Evolutionary conservation across 2,113 vertebrate genomes (phyloP).

Genomic region (Syrrhaptes paradoxus): DNA sequence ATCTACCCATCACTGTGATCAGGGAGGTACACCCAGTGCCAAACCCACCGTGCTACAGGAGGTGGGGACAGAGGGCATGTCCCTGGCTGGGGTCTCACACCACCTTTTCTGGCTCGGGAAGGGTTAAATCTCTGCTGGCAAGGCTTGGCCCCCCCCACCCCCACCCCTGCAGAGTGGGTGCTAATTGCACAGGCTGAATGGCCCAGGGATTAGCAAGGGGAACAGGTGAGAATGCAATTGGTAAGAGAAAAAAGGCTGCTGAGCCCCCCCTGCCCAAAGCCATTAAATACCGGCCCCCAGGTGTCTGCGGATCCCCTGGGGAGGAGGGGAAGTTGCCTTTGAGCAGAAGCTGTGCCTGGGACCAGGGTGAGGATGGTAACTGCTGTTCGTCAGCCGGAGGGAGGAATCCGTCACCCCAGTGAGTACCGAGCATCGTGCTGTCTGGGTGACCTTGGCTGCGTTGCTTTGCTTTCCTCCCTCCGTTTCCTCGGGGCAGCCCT

Average conservation of each 20-base stretch:
- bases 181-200: neutral
- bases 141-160: neutral
- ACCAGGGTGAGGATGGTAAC: fast-evolving
- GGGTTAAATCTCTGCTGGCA: neutral
- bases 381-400: fast-evolving
- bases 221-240: neutral
- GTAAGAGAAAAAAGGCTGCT: neutral
- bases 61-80: fast-evolving
- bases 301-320: fast-evolving
- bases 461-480: neutral
- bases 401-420: fast-evolving
- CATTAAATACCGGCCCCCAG: neutral
- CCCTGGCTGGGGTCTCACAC: neutral
- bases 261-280: neutral
- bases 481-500: neutral
- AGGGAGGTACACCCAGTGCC: neutral
- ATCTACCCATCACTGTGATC: fast-evolving
- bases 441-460: fast-evolving
- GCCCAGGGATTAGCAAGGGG: neutral
- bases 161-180: neutral
- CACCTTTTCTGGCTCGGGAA: neutral
- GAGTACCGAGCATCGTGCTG: neutral
- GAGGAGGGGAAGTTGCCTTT: neutral
- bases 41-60: neutral
- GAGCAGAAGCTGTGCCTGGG: neutral